These are phyloP conservation scores for Agrotis puta DNA, from an alignment of 2,888 invertebrate genomes.

Conservation along the genomic window DNA sequence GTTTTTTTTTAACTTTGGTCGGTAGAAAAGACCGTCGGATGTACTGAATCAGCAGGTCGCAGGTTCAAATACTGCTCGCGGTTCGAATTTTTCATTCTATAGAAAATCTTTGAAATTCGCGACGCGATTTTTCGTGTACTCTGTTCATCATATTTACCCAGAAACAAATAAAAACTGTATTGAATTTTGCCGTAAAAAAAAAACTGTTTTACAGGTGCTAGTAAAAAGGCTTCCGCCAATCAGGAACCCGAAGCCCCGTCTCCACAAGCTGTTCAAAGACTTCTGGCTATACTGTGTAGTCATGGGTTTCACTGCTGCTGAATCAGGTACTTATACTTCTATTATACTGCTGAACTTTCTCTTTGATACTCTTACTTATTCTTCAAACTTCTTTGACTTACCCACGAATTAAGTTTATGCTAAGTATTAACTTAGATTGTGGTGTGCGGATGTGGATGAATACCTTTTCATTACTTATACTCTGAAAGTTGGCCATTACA, in stretches of 20 bases:
- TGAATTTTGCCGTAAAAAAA: no score
- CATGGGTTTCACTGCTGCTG: constrained; percentile 98
- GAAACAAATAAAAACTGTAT: no score
- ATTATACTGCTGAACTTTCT: constrained; percentile 4
- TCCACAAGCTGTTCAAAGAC: constrained; percentile 99
- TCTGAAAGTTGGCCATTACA: no score
- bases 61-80: no score
- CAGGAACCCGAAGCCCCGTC: constrained; percentile 96
- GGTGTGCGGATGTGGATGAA: constrained; percentile 38
- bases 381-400: constrained; percentile 50
- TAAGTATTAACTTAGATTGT: constrained; percentile 30
- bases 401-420: constrained; percentile 63
- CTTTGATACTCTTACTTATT: constrained; percentile 45
- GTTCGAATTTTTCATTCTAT: no score
- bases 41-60: no score
- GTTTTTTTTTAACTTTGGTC: no score
- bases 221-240: constrained; percentile 97
- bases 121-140: no score
- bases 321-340: constrained; percentile 89
- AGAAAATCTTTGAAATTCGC: no score
- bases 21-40: no score
- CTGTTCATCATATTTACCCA: no score
- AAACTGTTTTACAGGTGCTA: constrained; percentile 87
- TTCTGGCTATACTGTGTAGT: constrained; percentile 99
- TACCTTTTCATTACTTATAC: no score